Base-by-base conservation (phyloP, 2,113 vertebrate genomes). In the Oryzias javanicus region DNA sequence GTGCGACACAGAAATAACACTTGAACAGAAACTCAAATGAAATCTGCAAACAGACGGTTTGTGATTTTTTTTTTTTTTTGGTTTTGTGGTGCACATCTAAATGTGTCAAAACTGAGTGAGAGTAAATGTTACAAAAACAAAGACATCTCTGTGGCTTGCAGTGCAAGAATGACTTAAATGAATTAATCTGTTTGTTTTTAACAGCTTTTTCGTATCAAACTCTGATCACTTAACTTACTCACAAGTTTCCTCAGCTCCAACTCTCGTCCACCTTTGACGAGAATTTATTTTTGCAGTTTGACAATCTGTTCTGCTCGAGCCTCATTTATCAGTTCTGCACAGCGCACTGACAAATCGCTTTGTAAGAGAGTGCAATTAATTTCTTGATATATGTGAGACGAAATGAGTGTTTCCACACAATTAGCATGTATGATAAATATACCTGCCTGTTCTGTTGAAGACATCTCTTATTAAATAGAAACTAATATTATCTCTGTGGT, bases 371-470 rank as follows among this genome's bases (percentile, higher is more conserved):
- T 72, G 49, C 79, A 78, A 86, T 83, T 78, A 81, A 86, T 82
- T 74, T 63, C 71, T 79, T 63, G 51, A 61, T 56, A 58, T 53
- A 56, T 45, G 29, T 51, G 60, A 70, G 74, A 81, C 72, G 64
- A 81, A 86, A 87, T 61, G 62, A 86, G 64, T 77, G 74, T 80
- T 86, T 83, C 80, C 78, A 64, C 72, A 76, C 72, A 76, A 79
- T 88, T 87, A 86, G 78, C 57, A 74, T 76, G 67, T 68, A 76
- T 81, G 80, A 87, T 75, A 59, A 78, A 87, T 84, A 70, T 25
- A 67, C 72, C 79, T 76, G 66, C 52, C 62, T 1, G 3, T 7
- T 17, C 60, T 15, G 54, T 40, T 65, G 63, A 79, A 55, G 63
- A 67, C 41, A 24, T 55, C 56, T 67, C 52, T 71, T 59, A 76